Percentiles rank a stretch among this genome's conserved stretches.
These are phyloP conservation scores for Sinotaia quadrata DNA, from an alignment of 2,888 invertebrate genomes.

Conservation along the genomic window DNA sequence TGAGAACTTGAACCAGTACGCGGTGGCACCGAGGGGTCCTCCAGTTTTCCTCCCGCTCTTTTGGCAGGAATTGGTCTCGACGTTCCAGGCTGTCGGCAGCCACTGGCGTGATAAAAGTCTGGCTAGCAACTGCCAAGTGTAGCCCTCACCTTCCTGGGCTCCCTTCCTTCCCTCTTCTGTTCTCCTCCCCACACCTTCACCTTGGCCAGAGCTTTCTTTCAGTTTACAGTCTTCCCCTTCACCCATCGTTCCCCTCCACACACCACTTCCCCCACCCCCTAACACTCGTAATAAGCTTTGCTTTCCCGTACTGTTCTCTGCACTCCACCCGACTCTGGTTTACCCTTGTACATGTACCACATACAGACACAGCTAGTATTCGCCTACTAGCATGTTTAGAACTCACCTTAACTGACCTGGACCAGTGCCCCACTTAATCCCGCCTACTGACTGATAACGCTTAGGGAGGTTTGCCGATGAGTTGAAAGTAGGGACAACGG, in stretches of 20 bases:
- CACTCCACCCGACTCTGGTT: conserved; percentile 11
- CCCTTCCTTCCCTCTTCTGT: not conserved
- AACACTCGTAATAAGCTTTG: not conserved
- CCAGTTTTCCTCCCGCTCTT: conserved; percentile 6
- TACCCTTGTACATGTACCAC: conserved; percentile 15
- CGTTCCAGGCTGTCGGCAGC: conserved; percentile 9
- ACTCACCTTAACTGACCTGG: conserved; percentile 32
- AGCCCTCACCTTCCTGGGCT: not conserved
- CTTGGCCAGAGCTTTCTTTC: too few relatives aligned
- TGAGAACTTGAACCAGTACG: conserved; percentile 5
- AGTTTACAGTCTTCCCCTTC: too few relatives aligned
- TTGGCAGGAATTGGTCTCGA: conserved; percentile 16
- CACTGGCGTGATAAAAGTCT: conserved; percentile 3
- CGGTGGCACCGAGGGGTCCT: not conserved
- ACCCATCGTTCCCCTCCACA: not conserved
- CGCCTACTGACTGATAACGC: not conserved
- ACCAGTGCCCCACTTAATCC: conserved; percentile 29
- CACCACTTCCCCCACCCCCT: not conserved
- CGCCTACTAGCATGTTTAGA: conserved; percentile 17
- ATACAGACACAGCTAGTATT: conserved; percentile 12
- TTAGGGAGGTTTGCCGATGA: too few relatives aligned
- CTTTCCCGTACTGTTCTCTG: conserved; percentile 14
- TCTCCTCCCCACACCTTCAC: not conserved
- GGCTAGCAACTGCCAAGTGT: conserved; percentile 8
- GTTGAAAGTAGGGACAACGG: not conserved